phyloP scores from a whole-genome alignment of 2,113 vertebrate species.

The Podiceps cristatus region DNA sequence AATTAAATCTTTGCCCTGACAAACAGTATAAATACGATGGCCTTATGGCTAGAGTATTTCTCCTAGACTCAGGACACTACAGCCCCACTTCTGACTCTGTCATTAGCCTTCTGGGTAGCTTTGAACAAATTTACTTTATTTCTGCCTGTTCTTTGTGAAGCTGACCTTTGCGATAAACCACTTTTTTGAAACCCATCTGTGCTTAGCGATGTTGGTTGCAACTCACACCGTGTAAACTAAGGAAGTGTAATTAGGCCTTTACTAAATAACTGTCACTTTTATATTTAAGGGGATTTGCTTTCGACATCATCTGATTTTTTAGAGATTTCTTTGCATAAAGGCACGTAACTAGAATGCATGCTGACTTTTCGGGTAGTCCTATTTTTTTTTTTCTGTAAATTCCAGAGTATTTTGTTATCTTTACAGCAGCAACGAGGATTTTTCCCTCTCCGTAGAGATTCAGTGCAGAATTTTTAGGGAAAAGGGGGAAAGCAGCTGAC shows the following conservation, averaged over 20 bases:
- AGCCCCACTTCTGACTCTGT: not conserved
- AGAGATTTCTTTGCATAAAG: not conserved
- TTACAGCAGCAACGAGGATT: not conserved
- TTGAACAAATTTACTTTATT: not conserved
- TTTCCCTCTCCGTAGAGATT: not conserved
- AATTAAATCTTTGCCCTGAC: not conserved
- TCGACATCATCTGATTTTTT: not conserved
- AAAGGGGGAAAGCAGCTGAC: not conserved
- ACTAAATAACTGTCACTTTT: not conserved
- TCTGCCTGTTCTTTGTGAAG: not conserved
- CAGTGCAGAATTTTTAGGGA: not conserved
- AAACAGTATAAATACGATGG: not conserved
- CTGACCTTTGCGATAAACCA: not conserved
- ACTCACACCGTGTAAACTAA: not conserved
- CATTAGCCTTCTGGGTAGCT: not conserved
- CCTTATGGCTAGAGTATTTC: not conserved
- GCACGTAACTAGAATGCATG: not conserved
- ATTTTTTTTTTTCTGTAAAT: not conserved
- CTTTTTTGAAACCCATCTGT: not conserved
- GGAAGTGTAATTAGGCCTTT: not conserved
- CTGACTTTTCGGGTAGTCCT: not conserved
- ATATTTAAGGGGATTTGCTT: not conserved
- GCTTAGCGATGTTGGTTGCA: not conserved
- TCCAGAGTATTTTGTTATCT: not conserved
- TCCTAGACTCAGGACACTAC: not conserved